Evolutionary conservation across 2,888 invertebrate genomes (phyloP), one percentile per base, ranked within the genome.

Genomic region (Drosophila differens): DNA sequence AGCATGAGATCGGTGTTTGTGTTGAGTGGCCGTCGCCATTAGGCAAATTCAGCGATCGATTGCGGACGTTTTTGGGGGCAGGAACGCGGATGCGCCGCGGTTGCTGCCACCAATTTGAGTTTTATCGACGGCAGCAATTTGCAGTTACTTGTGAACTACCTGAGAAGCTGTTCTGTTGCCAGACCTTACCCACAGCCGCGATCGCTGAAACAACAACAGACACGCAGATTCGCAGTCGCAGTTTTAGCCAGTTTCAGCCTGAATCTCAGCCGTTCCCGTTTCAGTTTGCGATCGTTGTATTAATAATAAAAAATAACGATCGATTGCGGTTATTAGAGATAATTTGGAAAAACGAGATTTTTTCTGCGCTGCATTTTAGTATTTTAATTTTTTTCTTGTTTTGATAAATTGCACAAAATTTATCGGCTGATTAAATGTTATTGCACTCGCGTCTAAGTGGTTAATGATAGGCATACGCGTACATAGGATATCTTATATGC

Each of bases 121-220:
- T 90, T 87, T 89, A 86, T 88, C 91, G 89, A 84, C 89, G 83
- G 87, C 85, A 88, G 91, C 91, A 92, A 92, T 92, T 92, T 91
- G 91, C 92, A 91, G 91, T 91, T 92, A 92, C 92, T 91, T 92
- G 92, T 86, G 91, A 92, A 92, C 92, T 92, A 92, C 92, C 90
- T 92, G 91, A 91, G 92, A 89, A 92, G 92, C 92, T 79, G 84
- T 89, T 47, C 25, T 89, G 83, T 87, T 89, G 88, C 79, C 81
- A 82, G 76, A 61, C 54, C 63, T 64, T 58, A 35, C 58, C 55
- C 32, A 32, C 33, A 53, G 53, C 22, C 55, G 12, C 55, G 25
- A 25, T 55, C 55, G 55, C 25, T 47, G 7, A 25, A 25, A 9
- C 47, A 47, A 25, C 47, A 47, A 47, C 47, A 47, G 25, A 9